These are phyloP conservation scores for Mallateleia sp. DNA, from an alignment of 2,888 invertebrate genomes.

Conservation along the genomic window DNA sequence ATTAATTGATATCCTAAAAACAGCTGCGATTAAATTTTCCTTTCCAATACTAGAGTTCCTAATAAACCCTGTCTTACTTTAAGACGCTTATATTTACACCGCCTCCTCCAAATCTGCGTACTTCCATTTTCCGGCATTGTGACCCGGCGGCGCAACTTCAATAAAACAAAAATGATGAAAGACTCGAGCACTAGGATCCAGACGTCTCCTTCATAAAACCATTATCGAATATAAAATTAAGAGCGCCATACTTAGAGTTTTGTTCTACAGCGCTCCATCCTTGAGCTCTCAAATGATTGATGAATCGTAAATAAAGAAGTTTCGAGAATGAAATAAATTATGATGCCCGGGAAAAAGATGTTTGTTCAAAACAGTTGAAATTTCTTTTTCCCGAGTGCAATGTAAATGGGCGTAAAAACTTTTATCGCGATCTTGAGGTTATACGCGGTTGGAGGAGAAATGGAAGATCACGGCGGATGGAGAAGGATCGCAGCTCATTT, in stretches of 20 bases:
- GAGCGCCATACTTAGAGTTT: slow-evolving; percentile 55
- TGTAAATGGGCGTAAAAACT: slow-evolving; percentile 60
- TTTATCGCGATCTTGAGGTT: slow-evolving; percentile 49
- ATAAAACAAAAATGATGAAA: slow-evolving; percentile 68
- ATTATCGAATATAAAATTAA: slow-evolving; percentile 74
- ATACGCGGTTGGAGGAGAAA: slow-evolving; percentile 9
- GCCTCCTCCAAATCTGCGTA: slow-evolving; percentile 18
- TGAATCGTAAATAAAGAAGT: slow-evolving; percentile 72
- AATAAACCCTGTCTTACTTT: background rate
- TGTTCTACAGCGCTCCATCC: slow-evolving; percentile 52
- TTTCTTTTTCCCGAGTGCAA: slow-evolving; percentile 48
- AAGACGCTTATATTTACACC: slow-evolving; percentile 30
- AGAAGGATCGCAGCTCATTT: slow-evolving; percentile 51
- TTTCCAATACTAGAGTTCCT: background rate
- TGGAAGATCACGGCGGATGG: slow-evolving; percentile 27
- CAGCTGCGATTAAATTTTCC: too few relatives aligned
- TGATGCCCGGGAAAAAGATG: slow-evolving; percentile 46
- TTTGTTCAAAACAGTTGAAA: slow-evolving; percentile 66
- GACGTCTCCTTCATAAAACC: slow-evolving; percentile 58
- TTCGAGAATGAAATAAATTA: slow-evolving; percentile 64
- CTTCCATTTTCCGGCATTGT: slow-evolving; percentile 18
- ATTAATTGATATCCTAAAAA: background rate
- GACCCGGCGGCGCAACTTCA: slow-evolving; percentile 49
- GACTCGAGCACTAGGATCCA: slow-evolving; percentile 44
- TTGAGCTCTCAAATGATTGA: slow-evolving; percentile 61